Evolutionary conservation across 2,113 vertebrate species (phyloP).

Genomic region (Corvus hawaiiensis): DNA sequence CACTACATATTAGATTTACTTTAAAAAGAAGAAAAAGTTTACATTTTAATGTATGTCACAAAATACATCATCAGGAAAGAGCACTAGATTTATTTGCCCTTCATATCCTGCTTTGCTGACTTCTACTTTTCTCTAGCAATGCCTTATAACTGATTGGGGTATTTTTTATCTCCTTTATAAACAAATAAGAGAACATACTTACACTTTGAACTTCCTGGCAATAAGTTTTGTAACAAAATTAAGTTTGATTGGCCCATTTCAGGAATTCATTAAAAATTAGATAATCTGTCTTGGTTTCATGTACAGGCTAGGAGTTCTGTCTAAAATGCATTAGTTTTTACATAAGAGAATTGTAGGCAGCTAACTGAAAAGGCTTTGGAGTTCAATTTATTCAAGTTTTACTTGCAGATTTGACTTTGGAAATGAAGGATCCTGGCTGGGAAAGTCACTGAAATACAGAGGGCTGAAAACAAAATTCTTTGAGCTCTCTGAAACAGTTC

Average conservation of each 20-base stretch:
- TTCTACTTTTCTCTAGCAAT: not conserved
- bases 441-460: not conserved
- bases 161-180: not conserved
- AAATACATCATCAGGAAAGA: not conserved
- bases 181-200: not conserved
- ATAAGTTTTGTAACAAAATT: not conserved
- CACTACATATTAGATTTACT: not conserved
- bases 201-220: not conserved
- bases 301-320: not conserved
- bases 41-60: not conserved
- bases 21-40: not conserved
- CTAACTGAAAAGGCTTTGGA: not conserved
- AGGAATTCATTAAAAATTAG: not conserved
- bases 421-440: not conserved
- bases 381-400: not conserved
- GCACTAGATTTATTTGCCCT: not conserved
- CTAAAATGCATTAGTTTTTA: not conserved
- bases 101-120: not conserved
- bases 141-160: fast-evolving
- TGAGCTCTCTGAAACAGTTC: not conserved
- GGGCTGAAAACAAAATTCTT: not conserved
- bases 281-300: not conserved
- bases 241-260: not conserved
- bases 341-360: not conserved
- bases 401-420: not conserved